Percentiles rank a stretch among this genome's conserved stretches.
These are phyloP conservation scores for Melitaea cinxia DNA, from an alignment of 1,140 invertebrate genomes.

Conservation along the genomic window DNA sequence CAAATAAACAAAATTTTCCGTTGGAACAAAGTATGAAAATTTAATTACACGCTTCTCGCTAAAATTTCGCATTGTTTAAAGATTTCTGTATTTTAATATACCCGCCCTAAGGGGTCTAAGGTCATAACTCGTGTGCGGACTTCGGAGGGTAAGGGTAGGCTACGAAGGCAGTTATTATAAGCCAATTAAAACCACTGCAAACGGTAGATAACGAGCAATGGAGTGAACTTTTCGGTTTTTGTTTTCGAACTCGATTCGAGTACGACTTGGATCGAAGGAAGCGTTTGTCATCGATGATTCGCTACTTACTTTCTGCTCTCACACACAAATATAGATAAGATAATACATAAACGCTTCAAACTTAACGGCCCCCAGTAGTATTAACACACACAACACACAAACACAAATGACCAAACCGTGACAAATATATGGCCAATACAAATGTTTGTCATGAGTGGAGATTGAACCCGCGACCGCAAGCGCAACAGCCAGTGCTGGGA, in stretches of 20 bases:
- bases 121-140: constrained; percentile 57
- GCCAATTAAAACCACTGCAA: constrained; percentile 70
- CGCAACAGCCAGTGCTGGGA: no score
- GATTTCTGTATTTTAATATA: constrained; percentile 65
- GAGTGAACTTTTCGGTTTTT: constrained; percentile 37
- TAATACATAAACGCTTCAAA: no score
- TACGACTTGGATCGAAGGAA: background rate
- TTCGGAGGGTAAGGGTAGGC: constrained; percentile 52
- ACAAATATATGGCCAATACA: no score
- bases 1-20: constrained; percentile 36
- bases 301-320: no score
- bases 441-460: no score
- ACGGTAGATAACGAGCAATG: constrained; percentile 46
- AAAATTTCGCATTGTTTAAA: constrained; percentile 58
- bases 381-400: no score
- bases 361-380: no score
- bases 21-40: constrained; percentile 48
- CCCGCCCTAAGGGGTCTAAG: constrained; percentile 47
- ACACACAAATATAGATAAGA: no score
- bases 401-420: no score
- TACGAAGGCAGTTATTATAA: constrained; percentile 66
- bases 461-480: no score
- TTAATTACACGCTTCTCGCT: constrained; percentile 50
- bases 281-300: background rate
- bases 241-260: constrained; percentile 15